Evolutionary conservation across 1,140 invertebrate species (phyloP).

Genomic region (Euglossa dilemma): DNA sequence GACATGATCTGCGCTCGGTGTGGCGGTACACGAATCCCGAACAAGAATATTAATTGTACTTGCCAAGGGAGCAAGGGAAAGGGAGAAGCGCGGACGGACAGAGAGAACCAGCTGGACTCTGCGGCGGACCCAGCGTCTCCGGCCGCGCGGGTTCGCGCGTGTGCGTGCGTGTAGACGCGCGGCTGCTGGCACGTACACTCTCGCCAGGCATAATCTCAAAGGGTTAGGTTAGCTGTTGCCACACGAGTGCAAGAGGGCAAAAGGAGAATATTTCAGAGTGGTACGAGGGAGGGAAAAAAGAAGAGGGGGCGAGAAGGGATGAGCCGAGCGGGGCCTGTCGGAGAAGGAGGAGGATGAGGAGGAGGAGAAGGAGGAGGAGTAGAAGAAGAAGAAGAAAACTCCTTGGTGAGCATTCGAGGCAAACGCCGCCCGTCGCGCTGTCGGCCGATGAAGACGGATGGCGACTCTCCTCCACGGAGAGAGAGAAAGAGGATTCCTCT

Average conservation of each 20-base stretch:
- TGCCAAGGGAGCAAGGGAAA: slow-evolving; percentile 45
- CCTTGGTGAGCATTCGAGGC: slow-evolving; percentile 82
- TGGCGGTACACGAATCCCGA: slow-evolving; percentile 71
- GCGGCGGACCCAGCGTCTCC: slow-evolving; percentile 1
- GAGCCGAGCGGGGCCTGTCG: slow-evolving; percentile 11
- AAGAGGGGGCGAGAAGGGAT: slow-evolving; percentile 35
- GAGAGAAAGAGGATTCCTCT: slow-evolving; percentile 62
- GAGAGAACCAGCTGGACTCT: slow-evolving; percentile 43
- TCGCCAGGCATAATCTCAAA: slow-evolving; percentile 73
- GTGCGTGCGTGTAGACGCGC: neutral
- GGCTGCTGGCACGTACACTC: neutral
- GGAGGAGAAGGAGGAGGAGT: slow-evolving; percentile 49
- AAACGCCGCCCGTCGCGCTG: slow-evolving; percentile 83
- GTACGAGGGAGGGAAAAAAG: slow-evolving; percentile 62
- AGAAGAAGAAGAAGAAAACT: slow-evolving; percentile 79
- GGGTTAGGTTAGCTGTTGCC: slow-evolving; percentile 72
- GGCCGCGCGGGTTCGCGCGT: neutral
- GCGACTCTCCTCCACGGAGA: slow-evolving; percentile 74
- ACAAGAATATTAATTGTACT: slow-evolving; percentile 79
- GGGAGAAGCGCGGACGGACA: slow-evolving; percentile 10
- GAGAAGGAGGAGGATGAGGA: slow-evolving; percentile 41
- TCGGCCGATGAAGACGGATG: slow-evolving; percentile 83
- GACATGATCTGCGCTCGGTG: slow-evolving; percentile 73
- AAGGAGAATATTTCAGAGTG: slow-evolving; percentile 68
- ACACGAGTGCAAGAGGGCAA: slow-evolving; percentile 69